Conservation (phyloP, 1,140 invertebrate genomes). For the Elysia chlorotica region DNA sequence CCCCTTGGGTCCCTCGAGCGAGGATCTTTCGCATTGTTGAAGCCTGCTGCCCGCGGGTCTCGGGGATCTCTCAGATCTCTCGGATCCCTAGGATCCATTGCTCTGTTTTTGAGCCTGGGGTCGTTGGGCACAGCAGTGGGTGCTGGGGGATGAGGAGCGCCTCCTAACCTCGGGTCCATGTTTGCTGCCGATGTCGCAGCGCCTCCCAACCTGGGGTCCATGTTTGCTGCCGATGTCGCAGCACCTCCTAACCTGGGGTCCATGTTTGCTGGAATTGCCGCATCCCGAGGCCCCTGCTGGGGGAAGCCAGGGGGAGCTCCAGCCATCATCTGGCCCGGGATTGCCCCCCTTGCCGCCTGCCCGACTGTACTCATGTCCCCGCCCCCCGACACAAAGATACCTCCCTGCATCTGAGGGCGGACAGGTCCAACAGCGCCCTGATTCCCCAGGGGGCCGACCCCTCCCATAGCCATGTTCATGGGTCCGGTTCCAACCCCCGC, state of each 20-base stretch:
- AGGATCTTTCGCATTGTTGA: slow-evolving; percentile 12
- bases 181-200: too few species aligned
- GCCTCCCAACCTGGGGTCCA: too few species aligned
- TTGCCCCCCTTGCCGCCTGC: background rate
- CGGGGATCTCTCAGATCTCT: slow-evolving; percentile 1
- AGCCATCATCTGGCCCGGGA: background rate
- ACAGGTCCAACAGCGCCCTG: too few species aligned
- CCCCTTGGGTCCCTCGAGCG: slow-evolving; percentile 8
- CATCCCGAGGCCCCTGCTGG: background rate
- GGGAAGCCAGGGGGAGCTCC: background rate
- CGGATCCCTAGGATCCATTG: background rate
- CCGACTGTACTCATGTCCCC: background rate
- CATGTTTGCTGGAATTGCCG: background rate
- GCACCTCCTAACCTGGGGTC: too few species aligned
- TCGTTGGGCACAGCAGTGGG: too few species aligned
- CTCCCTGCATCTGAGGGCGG: too few species aligned
- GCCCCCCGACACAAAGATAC: too few species aligned
- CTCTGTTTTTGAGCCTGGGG: slow-evolving; percentile 10
- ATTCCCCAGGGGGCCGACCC: too few species aligned
- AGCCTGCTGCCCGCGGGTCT: slow-evolving; percentile 19
- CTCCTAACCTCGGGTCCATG: background rate
- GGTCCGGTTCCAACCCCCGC: too few species aligned
- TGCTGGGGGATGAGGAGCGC: background rate
- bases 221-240: background rate
- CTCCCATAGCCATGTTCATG: too few species aligned